Conservation (phyloP, 2,888 invertebrate species). For the Dendrolimus houi region DNA sequence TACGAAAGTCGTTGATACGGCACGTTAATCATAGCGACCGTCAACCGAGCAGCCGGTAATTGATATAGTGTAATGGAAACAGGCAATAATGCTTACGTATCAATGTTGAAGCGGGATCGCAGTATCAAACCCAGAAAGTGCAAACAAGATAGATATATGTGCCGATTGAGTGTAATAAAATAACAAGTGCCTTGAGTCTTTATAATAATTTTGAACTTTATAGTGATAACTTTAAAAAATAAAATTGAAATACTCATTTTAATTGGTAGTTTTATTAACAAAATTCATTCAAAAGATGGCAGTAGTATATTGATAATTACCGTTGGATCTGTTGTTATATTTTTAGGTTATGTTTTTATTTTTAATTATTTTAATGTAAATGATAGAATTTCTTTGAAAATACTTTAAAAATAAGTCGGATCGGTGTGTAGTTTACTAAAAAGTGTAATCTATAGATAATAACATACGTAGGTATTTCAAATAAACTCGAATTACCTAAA, state of each 20-base stretch:
- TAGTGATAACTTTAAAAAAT: conserved; percentile 31
- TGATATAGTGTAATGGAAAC: conserved; percentile 74
- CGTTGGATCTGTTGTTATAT: too few species aligned
- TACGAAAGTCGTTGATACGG: neutral
- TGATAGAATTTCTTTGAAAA: too few species aligned
- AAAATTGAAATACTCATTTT: conserved; percentile 21
- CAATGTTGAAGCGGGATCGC: conserved; percentile 53
- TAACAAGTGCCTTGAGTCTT: conserved; percentile 53
- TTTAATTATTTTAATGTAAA: too few species aligned
- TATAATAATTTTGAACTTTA: conserved; percentile 55
- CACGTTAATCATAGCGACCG: conserved; percentile 30
- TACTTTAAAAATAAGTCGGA: too few species aligned
- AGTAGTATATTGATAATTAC: conserved; percentile 27
- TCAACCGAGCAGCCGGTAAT: conserved; percentile 45
- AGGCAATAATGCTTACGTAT: conserved; percentile 63
- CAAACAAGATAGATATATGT: conserved; percentile 53
- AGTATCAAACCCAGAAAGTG: conserved; percentile 30
- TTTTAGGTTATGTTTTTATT: too few species aligned
- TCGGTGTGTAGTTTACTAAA: too few species aligned
- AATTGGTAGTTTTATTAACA: neutral
- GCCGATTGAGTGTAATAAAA: conserved; percentile 38
- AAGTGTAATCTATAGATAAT: too few species aligned
- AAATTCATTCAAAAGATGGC: conserved; percentile 15
- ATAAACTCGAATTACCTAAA: too few species aligned
- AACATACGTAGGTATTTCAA: too few species aligned